Conservation (phyloP, 1,140 invertebrate genomes). For the Maconellicoccus hirsutus region DNA sequence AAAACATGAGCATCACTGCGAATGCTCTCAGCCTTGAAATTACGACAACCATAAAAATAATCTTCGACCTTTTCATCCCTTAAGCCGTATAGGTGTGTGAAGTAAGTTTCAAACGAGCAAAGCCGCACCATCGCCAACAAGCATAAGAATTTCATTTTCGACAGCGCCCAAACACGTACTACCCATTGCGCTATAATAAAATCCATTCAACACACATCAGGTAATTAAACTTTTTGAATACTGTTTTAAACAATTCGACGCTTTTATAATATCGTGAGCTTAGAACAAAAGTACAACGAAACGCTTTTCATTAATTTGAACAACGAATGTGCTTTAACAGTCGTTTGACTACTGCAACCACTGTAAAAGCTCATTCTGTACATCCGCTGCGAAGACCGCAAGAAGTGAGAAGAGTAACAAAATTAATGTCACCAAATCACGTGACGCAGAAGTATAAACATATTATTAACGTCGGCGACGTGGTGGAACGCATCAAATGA, state of each 20-base stretch:
- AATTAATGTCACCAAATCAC: background rate
- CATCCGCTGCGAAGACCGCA: constrained; percentile 6
- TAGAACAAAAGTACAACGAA: constrained; percentile 5
- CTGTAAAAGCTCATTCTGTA: constrained; percentile 1
- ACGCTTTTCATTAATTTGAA: constrained; percentile 9
- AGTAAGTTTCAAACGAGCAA: too few relatives aligned
- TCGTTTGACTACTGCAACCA: background rate
- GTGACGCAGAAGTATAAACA: background rate
- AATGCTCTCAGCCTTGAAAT: too few relatives aligned
- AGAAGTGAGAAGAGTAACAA: background rate
- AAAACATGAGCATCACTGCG: too few relatives aligned
- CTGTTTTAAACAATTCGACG: constrained; percentile 3
- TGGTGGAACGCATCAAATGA: background rate
- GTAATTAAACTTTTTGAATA: constrained; percentile 6
- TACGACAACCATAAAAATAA: too few relatives aligned
- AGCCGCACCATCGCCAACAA: too few relatives aligned
- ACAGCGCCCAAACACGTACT: too few relatives aligned
- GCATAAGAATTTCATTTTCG: too few relatives aligned
- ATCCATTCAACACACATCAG: background rate
- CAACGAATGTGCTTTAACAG: background rate
- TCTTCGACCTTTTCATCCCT: too few relatives aligned
- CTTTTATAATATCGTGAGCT: background rate
- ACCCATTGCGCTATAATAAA: too few relatives aligned
- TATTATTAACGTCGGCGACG: constrained; percentile 2
- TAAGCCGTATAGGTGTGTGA: too few relatives aligned